Base-by-base conservation (phyloP, 2,113 vertebrate genomes). In the Oreochromis aureus region DNA sequence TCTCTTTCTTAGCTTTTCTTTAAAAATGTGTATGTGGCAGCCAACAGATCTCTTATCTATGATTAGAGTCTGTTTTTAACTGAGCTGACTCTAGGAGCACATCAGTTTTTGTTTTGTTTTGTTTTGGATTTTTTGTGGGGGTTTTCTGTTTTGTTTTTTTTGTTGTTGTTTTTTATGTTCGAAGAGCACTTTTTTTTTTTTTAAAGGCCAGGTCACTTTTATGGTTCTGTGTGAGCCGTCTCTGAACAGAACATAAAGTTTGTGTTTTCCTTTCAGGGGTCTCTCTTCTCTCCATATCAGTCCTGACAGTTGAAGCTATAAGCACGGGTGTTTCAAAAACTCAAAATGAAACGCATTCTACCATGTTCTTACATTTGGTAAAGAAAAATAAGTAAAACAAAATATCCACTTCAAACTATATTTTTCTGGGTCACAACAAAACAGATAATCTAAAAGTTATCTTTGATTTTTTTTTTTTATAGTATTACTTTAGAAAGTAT, bases 341-440 rank as follows among this genome's bases (percentile, higher is more conserved):
- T 89, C 82, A 88, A 92, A 56, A 90, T 89, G 81, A 89, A 85
- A 93, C 85, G 89, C 82, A 81, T 94, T 91, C 88, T 90, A 94
- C 63, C 39, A 90, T 87, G 46, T 94, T 95, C 85, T 94, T 88
- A 94, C 89, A 94, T 95, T 94, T 94, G 92, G 92, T 94, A 91
- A 94, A 95, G 71, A 80, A 94, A 94, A 89, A 88, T 41, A 86
- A 90, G 61, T 44, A 83, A 93, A 94, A 94, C 84, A 92, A 94
- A 94, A 92, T 92, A 95, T 95, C 90, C 96, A 96, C 96, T 96
- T 96, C 94, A 96, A 96, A 95, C 96, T 95, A 95, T 92, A 92
- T 84, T 93, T 89, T 95, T 95, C 93, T 93, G 93, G 94, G 90
- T 94, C 92, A 96, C 95, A 94, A 95, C 94, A 95, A 94, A 84